Evolutionary conservation across 2,797 vertebrate species (phyloP).

Genomic region (Pangasius macronema): DNA sequence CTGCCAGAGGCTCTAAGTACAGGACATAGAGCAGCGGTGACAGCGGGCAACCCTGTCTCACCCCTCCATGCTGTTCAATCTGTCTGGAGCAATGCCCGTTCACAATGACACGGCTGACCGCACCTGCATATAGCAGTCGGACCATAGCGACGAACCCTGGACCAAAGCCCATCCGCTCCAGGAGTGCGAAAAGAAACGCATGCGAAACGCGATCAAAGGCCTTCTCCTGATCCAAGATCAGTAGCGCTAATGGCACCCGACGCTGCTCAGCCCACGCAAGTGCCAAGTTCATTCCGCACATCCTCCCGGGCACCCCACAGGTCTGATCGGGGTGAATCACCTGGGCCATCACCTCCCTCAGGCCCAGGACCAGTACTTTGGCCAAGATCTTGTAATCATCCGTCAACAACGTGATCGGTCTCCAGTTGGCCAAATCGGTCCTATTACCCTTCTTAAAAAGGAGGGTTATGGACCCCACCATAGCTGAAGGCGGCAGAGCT

Average conservation of each 20-base stretch:
- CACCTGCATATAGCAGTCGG: not conserved
- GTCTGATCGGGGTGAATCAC: conserved; percentile 49
- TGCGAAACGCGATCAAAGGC: conserved; percentile 47
- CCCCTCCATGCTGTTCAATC: not conserved
- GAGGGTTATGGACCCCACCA: too few species aligned
- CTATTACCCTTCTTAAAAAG: too few species aligned
- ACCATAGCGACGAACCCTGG: conserved; percentile 10
- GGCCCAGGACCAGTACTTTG: too few species aligned
- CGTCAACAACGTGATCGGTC: too few species aligned
- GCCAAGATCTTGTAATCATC: too few species aligned
- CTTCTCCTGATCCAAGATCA: conserved; percentile 57
- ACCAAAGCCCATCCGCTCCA: conserved; percentile 37
- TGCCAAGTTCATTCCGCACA: conserved; percentile 46
- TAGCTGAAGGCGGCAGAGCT: too few species aligned
- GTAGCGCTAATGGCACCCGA: conserved; percentile 31
- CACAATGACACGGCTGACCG: not conserved
- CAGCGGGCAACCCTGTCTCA: too few species aligned
- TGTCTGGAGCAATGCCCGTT: not conserved
- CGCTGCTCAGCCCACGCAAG: conserved; percentile 50
- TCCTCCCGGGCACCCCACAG: conserved; percentile 41
- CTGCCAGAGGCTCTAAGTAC: too few species aligned
- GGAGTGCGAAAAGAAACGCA: conserved; percentile 19
- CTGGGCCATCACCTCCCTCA: not conserved
- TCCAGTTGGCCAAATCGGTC: too few species aligned
- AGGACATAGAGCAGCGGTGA: too few species aligned